Evolutionary conservation across 2,113 vertebrate species (phyloP).

Genomic region (Cettia cetti): DNA sequence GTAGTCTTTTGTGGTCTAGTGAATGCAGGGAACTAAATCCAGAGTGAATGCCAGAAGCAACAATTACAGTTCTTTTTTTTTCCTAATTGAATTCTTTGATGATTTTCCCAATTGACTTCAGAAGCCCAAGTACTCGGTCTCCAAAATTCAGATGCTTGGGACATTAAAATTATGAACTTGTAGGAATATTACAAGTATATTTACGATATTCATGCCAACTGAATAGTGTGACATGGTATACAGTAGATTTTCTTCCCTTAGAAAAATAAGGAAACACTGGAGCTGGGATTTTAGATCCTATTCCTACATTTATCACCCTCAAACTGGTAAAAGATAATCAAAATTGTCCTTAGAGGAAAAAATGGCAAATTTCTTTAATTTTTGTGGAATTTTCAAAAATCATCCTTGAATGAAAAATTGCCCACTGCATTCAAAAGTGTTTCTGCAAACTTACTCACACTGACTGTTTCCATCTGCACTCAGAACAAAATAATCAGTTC

Average conservation of each 20-base stretch:
- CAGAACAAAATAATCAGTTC: neutral
- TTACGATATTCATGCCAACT: neutral
- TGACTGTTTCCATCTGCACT: neutral
- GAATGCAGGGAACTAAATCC: neutral
- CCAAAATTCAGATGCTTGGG: neutral
- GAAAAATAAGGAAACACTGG: neutral
- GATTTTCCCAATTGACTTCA: neutral
- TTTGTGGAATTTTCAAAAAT: neutral
- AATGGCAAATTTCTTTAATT: neutral
- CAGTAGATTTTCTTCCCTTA: neutral
- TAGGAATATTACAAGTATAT: neutral
- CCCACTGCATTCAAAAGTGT: neutral
- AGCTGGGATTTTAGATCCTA: neutral
- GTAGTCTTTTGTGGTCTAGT: neutral
- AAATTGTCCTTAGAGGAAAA: neutral
- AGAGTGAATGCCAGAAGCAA: constrained; percentile 4
- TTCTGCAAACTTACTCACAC: neutral
- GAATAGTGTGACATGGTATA: neutral
- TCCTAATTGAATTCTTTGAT: constrained; percentile 8
- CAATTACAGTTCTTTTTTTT: constrained; percentile 4
- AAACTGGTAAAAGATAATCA: neutral
- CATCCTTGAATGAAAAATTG: neutral
- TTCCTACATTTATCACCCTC: neutral
- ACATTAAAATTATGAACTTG: neutral
- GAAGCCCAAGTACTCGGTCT: neutral